Evolutionary conservation across 1,140 invertebrate species (phyloP).

Genomic region (Lysiphlebus fabarum): DNA sequence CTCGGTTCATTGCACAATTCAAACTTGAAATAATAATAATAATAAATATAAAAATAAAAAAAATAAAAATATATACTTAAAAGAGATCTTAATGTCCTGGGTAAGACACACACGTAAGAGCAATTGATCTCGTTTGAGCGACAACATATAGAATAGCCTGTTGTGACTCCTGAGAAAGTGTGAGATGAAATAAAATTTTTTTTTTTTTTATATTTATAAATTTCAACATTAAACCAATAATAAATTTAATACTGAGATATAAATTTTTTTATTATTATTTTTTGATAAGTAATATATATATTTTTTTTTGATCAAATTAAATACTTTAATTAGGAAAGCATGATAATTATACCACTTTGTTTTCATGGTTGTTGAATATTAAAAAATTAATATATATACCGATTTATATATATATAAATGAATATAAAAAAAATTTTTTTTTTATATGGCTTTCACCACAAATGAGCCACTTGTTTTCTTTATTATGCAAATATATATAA

Average conservation of each 20-base stretch:
- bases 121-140: slow-evolving; percentile 12
- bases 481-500: not conserved
- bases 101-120: not conserved
- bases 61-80: too few relatives aligned
- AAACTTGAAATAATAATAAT: too few relatives aligned
- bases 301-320: too few relatives aligned
- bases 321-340: too few relatives aligned
- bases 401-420: not conserved
- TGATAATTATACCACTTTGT: not conserved
- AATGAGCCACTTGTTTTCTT: slow-evolving; percentile 13
- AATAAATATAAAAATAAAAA: too few relatives aligned
- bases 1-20: too few relatives aligned
- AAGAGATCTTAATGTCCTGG: not conserved
- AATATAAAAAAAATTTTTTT: not conserved
- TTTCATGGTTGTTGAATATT: slow-evolving; percentile 13
- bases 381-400: slow-evolving; percentile 4
- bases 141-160: not conserved
- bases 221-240: too few relatives aligned
- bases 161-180: slow-evolving; percentile 7
- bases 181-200: not conserved
- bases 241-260: too few relatives aligned
- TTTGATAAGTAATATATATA: too few relatives aligned
- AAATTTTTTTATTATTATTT: too few relatives aligned
- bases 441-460: slow-evolving; percentile 3
- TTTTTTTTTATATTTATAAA: too few relatives aligned